Percentiles rank a stretch among this genome's conserved stretches.
Conservation (phyloP, 2,888 invertebrate genomes). For the Euspilapteryx auroguttella region DNA sequence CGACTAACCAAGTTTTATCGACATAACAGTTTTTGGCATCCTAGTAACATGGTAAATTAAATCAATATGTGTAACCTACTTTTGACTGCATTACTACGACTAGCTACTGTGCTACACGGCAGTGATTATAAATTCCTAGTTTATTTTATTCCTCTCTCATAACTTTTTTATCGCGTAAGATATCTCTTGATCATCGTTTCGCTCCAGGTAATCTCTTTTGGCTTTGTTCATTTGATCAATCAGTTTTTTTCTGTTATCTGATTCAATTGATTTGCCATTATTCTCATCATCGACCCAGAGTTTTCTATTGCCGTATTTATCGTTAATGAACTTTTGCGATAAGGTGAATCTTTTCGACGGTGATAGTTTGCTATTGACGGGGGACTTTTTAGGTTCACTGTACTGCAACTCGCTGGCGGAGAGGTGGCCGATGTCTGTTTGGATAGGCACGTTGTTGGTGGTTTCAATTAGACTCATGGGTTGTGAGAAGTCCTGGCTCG, state of each 20-base stretch:
- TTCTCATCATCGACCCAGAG: slow-evolving; percentile 46
- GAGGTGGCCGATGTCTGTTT: not conserved
- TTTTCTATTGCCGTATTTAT: slow-evolving; percentile 53
- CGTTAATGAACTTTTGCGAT: slow-evolving; percentile 56
- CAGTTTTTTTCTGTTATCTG: slow-evolving; percentile 37
- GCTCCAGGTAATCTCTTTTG: slow-evolving; percentile 29
- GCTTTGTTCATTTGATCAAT: slow-evolving; percentile 34
- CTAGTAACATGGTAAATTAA: slow-evolving; percentile 16
- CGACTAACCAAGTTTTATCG: slow-evolving; percentile 17
- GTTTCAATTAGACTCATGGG: slow-evolving; percentile 20
- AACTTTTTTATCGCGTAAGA: slow-evolving; percentile 18
- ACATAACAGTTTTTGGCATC: slow-evolving; percentile 21
- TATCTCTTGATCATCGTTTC: slow-evolving; percentile 28
- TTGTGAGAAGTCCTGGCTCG: slow-evolving; percentile 42
- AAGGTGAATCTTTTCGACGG: slow-evolving; percentile 38
- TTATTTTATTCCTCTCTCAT: slow-evolving; percentile 20
- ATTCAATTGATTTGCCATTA: slow-evolving; percentile 29
- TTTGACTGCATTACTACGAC: slow-evolving; percentile 28
- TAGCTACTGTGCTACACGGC: slow-evolving; percentile 15
- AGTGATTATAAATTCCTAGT: slow-evolving; percentile 7
- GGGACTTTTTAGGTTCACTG: too few relatives aligned
- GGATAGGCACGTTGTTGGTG: slow-evolving; percentile 1
- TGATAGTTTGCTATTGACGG: slow-evolving; percentile 20
- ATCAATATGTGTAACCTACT: slow-evolving; percentile 20
- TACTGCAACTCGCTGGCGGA: slow-evolving; percentile 21